Evolutionary conservation across 2,113 vertebrate species (phyloP).

Genomic region (Eublepharis macularius): DNA sequence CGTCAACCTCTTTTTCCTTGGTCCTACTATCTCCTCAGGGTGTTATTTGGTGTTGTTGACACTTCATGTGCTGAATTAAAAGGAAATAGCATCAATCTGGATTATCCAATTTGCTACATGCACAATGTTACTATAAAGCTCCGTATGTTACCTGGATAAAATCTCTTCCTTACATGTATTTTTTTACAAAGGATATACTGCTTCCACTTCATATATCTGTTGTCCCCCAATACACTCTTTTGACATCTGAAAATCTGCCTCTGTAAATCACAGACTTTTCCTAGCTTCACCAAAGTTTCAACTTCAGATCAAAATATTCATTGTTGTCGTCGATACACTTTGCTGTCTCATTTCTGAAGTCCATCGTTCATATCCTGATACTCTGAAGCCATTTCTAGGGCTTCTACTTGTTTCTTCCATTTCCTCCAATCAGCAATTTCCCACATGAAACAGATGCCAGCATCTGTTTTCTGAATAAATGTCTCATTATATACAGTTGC

Average conservation of each 20-base stretch:
- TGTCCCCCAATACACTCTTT: neutral
- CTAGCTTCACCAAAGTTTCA: neutral
- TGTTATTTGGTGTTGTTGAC: neutral
- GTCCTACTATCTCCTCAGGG: neutral
- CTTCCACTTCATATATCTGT: neutral
- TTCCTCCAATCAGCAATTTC: neutral
- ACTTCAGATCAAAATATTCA: neutral
- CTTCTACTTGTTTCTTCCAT: neutral
- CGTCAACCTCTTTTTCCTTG: neutral
- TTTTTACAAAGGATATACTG: neutral
- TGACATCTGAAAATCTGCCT: neutral
- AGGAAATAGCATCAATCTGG: neutral
- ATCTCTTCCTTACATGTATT: neutral
- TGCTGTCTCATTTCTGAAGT: neutral
- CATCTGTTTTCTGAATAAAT: neutral
- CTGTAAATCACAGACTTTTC: neutral
- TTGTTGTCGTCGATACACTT: neutral
- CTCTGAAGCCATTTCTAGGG: neutral
- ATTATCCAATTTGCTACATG: neutral
- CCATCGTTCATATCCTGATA: neutral
- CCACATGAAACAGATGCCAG: neutral
- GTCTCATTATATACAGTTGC: neutral
- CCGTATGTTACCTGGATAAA: too few relatives aligned
- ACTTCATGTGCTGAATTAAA: neutral
- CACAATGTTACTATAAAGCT: neutral